These are phyloP conservation scores for Calidris pugnax DNA, from an alignment of 2,113 vertebrate species.

Conservation along the genomic window DNA sequence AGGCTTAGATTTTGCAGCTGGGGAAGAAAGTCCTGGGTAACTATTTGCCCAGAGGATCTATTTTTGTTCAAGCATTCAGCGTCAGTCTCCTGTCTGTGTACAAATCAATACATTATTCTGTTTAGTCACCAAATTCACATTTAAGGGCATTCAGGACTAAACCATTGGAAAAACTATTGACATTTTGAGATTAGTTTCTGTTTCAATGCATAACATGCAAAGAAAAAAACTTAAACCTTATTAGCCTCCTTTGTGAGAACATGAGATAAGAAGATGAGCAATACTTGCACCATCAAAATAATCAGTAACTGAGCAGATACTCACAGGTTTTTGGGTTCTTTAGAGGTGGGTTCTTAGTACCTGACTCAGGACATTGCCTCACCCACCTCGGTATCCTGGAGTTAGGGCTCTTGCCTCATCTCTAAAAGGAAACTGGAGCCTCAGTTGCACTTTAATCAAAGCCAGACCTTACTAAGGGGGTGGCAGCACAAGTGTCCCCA, in stretches of 20 bases:
- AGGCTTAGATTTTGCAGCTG: not conserved
- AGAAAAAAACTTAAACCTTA: not conserved
- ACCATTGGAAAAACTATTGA: not conserved
- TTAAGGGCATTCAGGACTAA: not conserved
- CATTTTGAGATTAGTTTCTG: not conserved
- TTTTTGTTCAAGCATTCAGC: not conserved
- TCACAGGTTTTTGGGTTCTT: not conserved
- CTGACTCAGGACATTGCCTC: not conserved
- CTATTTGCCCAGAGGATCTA: not conserved
- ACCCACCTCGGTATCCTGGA: not conserved
- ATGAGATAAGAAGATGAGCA: not conserved
- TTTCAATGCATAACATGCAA: not conserved
- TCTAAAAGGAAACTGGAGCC: not conserved
- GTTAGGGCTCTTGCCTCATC: not conserved
- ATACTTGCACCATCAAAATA: not conserved
- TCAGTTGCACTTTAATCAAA: not conserved
- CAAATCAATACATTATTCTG: not conserved
- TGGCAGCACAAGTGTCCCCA: accelerated
- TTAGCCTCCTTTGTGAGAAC: not conserved
- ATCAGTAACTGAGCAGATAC: not conserved
- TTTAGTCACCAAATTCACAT: not conserved
- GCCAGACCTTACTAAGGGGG: not conserved
- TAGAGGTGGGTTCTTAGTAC: accelerated
- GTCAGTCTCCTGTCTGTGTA: not conserved
- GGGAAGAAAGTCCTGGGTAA: not conserved